A percentile compares a stretch with the other conserved stretches of the same genome.
Evolutionary conservation across 64 coral and sea anemone genomes (phyloP).

Genomic region (Actinia equina): DNA sequence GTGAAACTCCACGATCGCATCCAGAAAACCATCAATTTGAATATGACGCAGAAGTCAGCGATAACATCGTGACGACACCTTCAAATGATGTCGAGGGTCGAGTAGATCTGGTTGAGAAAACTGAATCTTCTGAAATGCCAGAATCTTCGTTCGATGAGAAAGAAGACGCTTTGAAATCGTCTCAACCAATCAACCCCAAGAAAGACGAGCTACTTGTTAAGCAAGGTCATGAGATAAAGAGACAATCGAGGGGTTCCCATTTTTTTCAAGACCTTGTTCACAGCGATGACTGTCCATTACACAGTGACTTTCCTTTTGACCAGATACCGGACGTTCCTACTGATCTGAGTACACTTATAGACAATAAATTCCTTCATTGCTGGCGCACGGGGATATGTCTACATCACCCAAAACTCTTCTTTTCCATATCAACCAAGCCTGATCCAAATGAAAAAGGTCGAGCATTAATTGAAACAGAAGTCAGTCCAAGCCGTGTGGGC

Average conservation of each 20-base stretch:
- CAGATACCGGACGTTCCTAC: constrained; percentile 42
- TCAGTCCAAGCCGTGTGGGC: constrained; percentile 70
- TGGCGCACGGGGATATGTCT: constrained; percentile 91
- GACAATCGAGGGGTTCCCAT: not conserved
- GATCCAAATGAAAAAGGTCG: constrained; percentile 26
- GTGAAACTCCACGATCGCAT: not conserved
- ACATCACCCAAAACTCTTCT: constrained; percentile 60
- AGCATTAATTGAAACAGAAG: constrained; percentile 61
- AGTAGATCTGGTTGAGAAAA: not conserved
- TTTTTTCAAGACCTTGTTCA: constrained; percentile 33
- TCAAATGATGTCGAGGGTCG: not conserved
- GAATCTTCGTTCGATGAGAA: not conserved
- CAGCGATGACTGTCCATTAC: constrained; percentile 43
- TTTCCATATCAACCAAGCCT: constrained; percentile 37
- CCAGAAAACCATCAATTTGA: not conserved
- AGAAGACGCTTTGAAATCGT: not conserved
- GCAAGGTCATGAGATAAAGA: not conserved
- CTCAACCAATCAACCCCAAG: not conserved
- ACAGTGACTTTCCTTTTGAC: constrained; percentile 38
- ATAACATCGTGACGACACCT: not conserved
- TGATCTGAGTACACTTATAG: constrained; percentile 64
- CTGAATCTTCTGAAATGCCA: not conserved
- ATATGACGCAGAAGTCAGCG: not conserved
- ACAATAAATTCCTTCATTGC: constrained; percentile 71
- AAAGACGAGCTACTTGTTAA: not conserved